Evolutionary conservation across 1,140 invertebrate genomes (phyloP).

Genomic region (Meloidogyne hapla): DNA sequence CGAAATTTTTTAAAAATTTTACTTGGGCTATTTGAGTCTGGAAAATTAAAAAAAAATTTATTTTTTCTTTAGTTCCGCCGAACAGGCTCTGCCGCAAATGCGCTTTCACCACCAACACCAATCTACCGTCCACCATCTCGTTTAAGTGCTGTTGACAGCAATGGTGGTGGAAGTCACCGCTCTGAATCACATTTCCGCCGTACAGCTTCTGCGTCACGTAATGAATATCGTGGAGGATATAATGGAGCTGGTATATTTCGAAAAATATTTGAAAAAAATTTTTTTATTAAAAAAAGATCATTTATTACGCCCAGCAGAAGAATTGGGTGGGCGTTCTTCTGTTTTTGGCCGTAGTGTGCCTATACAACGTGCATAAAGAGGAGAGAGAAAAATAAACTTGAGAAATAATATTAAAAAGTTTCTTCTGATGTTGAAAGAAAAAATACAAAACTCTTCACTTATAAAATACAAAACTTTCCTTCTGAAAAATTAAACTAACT

Average conservation of each 20-base stretch:
- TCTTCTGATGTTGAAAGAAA: not conserved
- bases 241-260: not conserved
- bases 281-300: too few species aligned
- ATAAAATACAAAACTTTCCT: not conserved
- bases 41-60: not conserved
- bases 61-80: constrained; percentile 27
- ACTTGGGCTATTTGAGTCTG: not conserved
- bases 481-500: too few species aligned
- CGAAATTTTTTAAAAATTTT: too few species aligned
- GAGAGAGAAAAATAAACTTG: not conserved
- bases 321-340: constrained; percentile 28
- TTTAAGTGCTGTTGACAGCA: constrained; percentile 16
- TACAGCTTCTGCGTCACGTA: constrained; percentile 24
- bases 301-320: constrained; percentile 34
- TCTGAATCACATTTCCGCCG: constrained; percentile 17
- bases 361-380: constrained; percentile 19
- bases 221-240: constrained; percentile 18
- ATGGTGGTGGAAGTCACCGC: constrained; percentile 1
- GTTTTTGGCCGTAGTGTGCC: constrained; percentile 31
- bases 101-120: constrained; percentile 10
- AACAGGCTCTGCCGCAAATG: constrained; percentile 18
- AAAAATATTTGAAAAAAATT: not conserved
- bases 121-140: constrained; percentile 33
- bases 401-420: too few species aligned
- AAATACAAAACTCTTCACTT: constrained; percentile 9